phyloP scores from a whole-genome alignment of 2,113 vertebrate species.

The Calidris pygmaea region DNA sequence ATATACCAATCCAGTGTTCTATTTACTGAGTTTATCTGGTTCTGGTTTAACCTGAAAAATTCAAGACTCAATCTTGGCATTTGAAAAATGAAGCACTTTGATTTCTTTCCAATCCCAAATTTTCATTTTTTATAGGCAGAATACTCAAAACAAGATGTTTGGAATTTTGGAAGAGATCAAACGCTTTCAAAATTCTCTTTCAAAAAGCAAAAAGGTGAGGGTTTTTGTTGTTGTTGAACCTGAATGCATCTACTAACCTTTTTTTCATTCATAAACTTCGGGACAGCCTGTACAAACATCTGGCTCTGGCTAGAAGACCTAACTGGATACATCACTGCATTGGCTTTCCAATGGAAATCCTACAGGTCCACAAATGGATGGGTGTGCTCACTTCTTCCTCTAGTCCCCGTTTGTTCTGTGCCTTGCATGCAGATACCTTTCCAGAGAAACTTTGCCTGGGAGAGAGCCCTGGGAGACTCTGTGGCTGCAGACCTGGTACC shows the following conservation, averaged over 20 bases:
- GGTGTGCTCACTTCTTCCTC: accelerated
- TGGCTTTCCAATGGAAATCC: background rate
- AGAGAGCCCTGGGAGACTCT: background rate
- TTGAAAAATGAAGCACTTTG: background rate
- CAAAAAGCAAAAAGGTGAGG: background rate
- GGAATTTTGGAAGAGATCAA: background rate
- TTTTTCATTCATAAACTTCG: background rate
- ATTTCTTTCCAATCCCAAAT: background rate
- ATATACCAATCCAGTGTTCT: background rate
- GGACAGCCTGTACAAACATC: background rate
- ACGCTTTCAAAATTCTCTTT: background rate
- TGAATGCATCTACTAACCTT: background rate
- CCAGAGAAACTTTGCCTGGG: background rate
- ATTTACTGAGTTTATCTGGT: background rate
- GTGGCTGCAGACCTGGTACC: background rate
- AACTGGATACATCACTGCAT: background rate
- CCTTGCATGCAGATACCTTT: background rate
- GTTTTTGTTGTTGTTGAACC: accelerated
- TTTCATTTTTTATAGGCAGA: background rate
- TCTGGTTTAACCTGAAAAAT: background rate
- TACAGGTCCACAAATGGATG: background rate
- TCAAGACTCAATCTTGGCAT: background rate
- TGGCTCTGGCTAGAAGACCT: background rate
- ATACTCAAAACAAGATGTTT: background rate
- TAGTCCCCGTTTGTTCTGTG: background rate